These are phyloP conservation scores for Machimus atricapillus DNA, from an alignment of 2,888 invertebrate species.

Conservation along the genomic window DNA sequence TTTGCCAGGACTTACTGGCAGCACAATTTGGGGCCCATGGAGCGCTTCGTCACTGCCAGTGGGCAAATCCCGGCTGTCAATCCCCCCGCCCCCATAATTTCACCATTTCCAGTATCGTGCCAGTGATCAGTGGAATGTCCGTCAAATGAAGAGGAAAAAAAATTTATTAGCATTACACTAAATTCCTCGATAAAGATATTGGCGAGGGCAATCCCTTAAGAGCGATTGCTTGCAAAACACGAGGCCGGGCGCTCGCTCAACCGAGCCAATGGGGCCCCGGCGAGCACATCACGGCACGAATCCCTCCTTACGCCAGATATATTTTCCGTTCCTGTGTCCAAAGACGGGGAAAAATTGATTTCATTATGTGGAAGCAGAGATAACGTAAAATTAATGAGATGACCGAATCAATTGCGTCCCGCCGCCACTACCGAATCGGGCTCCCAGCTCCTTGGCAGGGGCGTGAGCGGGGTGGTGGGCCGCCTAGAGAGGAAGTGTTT, in stretches of 20 bases:
- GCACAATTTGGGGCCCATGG: not conserved
- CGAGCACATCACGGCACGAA: slow-evolving; percentile 19
- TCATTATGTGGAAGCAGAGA: slow-evolving; percentile 49
- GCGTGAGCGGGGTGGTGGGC: not conserved
- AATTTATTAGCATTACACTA: slow-evolving; percentile 40
- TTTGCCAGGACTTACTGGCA: not conserved
- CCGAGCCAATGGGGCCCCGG: not conserved
- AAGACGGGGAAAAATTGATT: slow-evolving; percentile 47
- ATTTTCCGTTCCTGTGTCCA: slow-evolving; percentile 38
- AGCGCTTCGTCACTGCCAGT: not conserved
- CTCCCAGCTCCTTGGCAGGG: not conserved
- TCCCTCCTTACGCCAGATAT: slow-evolving; percentile 9
- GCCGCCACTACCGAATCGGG: not conserved
- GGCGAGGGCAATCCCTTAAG: slow-evolving; percentile 23
- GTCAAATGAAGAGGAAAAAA: slow-evolving; percentile 38
- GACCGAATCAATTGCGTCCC: slow-evolving; percentile 46
- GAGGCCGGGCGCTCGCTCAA: not conserved
- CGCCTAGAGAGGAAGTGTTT: not conserved
- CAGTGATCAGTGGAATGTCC: slow-evolving; percentile 32
- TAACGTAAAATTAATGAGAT: slow-evolving; percentile 49
- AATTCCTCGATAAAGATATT: slow-evolving; percentile 38
- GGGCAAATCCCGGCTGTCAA: slow-evolving; percentile 15
- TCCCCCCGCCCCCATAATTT: slow-evolving; percentile 9
- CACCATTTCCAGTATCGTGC: slow-evolving; percentile 7
- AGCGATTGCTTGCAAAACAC: slow-evolving; percentile 19